These are phyloP conservation scores for Eptatretus atami DNA, from an alignment of 2,797 vertebrate genomes.

Conservation along the genomic window DNA sequence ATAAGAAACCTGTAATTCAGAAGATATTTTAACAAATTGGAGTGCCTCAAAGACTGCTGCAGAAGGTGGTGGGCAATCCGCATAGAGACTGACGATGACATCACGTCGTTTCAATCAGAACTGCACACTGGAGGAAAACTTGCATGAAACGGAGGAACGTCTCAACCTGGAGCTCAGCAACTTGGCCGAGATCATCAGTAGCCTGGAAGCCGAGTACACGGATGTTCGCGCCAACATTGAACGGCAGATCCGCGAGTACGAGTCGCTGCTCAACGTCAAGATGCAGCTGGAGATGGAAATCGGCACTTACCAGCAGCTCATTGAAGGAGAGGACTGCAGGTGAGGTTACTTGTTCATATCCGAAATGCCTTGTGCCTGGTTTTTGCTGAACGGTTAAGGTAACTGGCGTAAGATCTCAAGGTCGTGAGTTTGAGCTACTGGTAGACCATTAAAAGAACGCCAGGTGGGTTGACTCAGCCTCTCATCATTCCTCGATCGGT, in stretches of 20 bases:
- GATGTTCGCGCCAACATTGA: conserved; percentile 2
- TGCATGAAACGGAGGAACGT: not conserved
- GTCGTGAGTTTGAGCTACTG: too few relatives aligned
- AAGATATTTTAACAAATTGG: too few relatives aligned
- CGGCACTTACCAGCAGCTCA: not conserved
- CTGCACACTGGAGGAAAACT: not conserved
- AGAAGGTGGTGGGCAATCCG: too few relatives aligned
- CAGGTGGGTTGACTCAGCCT: too few relatives aligned
- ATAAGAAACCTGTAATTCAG: too few relatives aligned
- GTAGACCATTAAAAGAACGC: too few relatives aligned
- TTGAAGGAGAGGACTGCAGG: conserved; percentile 3
- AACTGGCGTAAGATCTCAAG: too few relatives aligned
- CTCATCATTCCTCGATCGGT: too few relatives aligned
- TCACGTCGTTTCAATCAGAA: not conserved
- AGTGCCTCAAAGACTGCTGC: too few relatives aligned
- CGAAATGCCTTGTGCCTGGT: not conserved
- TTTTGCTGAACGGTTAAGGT: too few relatives aligned
- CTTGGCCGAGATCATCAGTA: not conserved
- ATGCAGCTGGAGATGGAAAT: conserved; percentile 1
- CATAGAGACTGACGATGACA: too few relatives aligned
- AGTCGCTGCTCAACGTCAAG: conserved; percentile 5
- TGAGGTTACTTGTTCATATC: not conserved
- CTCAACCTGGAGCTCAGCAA: conserved; percentile 1
- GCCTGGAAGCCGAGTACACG: not conserved
- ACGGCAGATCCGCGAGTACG: not conserved